Percentiles rank a stretch among this genome's conserved stretches.
These are phyloP conservation scores for Gnatocerus cornutus DNA, from an alignment of 2,888 invertebrate genomes.

Conservation along the genomic window DNA sequence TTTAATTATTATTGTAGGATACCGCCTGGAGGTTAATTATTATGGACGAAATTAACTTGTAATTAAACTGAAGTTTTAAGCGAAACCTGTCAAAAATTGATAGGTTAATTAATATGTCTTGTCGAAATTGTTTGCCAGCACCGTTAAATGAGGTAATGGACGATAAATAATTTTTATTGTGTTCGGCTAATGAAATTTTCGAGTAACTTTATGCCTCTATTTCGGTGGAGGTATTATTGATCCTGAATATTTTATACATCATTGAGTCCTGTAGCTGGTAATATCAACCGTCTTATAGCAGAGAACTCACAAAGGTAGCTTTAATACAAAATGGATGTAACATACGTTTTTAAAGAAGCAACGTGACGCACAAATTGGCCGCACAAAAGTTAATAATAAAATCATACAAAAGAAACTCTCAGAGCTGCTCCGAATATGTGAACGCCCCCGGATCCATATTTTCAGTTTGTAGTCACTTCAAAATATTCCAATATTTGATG, in stretches of 20 bases:
- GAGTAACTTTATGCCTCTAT: slow-evolving; percentile 21
- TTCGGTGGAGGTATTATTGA: slow-evolving; percentile 26
- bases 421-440: not conserved
- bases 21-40: slow-evolving; percentile 24
- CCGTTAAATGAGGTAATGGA: slow-evolving; percentile 28
- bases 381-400: not conserved
- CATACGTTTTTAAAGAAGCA: not conserved
- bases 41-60: slow-evolving; percentile 30
- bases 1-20: slow-evolving; percentile 14
- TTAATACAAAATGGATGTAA: not conserved
- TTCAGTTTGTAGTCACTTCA: no score
- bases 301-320: not conserved
- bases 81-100: slow-evolving; percentile 45
- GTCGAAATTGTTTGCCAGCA: slow-evolving; percentile 32
- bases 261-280: not conserved
- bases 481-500: no score
- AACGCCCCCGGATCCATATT: no score
- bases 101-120: slow-evolving; percentile 40
- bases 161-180: slow-evolving; percentile 40
- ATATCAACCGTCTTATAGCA: slow-evolving; percentile 1
- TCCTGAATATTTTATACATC: slow-evolving; percentile 27
- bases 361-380: not conserved
- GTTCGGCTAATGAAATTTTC: slow-evolving; percentile 31
- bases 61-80: slow-evolving; percentile 38
- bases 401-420: not conserved